A percentile compares a stretch with the other conserved stretches of the same genome.
phyloP scores from a whole-genome alignment of 1,140 invertebrate genomes.

The Chrysopa pallens region DNA sequence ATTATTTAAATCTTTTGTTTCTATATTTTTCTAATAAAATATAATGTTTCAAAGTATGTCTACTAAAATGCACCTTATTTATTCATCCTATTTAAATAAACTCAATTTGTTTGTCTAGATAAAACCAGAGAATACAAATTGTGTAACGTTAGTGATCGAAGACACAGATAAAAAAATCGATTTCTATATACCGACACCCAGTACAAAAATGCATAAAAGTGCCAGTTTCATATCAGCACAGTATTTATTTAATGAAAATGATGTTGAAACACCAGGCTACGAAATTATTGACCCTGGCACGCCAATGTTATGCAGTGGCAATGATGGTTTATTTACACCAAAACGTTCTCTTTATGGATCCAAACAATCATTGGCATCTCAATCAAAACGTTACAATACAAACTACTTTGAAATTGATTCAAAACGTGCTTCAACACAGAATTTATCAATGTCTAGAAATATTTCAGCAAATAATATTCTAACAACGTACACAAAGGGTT shows the following conservation, averaged over 20 bases:
- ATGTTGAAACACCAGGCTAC: conserved; percentile 31
- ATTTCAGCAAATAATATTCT: conserved; percentile 14
- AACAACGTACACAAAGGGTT: conserved; percentile 22
- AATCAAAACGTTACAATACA: conserved; percentile 1
- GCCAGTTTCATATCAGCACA: conserved; percentile 31
- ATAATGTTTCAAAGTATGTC: no score
- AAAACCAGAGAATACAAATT: not conserved
- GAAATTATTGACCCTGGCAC: conserved; percentile 39
- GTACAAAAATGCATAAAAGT: no score
- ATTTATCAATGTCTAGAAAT: no score
- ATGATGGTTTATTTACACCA: conserved; percentile 37
- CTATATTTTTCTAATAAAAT: no score
- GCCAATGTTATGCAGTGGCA: conserved; percentile 38
- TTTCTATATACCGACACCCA: not conserved
- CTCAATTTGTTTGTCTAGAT: not conserved
- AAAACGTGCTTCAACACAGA: no score
- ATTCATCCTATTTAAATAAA: no score
- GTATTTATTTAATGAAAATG: conserved; percentile 40
- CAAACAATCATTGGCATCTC: conserved; percentile 18
- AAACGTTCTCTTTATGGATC: conserved; percentile 25
- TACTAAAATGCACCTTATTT: no score
- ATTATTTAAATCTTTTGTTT: no score
- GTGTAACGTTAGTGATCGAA: not conserved
- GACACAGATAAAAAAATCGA: not conserved
- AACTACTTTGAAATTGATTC: not conserved